phyloP scores from a whole-genome alignment of 2,888 invertebrate genomes.

The Nasonia oneida region DNA sequence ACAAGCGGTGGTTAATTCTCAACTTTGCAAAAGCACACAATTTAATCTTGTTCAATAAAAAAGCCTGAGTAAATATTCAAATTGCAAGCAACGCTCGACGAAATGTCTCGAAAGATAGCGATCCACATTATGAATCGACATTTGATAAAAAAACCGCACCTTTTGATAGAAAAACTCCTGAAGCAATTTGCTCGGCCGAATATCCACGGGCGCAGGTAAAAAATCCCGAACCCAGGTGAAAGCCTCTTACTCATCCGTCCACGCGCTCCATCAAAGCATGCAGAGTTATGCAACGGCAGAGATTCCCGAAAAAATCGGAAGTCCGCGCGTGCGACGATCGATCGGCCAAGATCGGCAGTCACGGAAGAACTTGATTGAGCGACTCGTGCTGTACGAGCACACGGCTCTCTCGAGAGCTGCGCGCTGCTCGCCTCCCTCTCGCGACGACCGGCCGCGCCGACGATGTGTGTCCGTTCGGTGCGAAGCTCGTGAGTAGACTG shows the following conservation, averaged over 20 bases:
- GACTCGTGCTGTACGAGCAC: background rate
- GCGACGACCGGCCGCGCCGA: background rate
- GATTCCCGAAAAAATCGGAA: background rate
- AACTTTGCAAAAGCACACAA: background rate
- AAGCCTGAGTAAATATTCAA: background rate
- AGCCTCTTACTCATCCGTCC: background rate
- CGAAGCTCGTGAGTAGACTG: slow-evolving; percentile 77
- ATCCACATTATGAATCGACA: background rate
- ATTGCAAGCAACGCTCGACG: background rate
- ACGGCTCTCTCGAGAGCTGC: background rate
- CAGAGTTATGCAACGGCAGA: background rate
- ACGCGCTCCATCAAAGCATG: background rate
- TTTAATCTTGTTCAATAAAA: background rate
- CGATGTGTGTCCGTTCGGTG: slow-evolving; percentile 67
- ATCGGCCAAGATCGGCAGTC: background rate
- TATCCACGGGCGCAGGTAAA: background rate
- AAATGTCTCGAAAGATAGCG: background rate
- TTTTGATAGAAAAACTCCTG: background rate
- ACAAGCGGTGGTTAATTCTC: background rate
- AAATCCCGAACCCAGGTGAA: background rate
- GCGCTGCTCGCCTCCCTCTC: background rate
- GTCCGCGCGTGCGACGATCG: background rate
- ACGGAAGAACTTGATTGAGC: background rate
- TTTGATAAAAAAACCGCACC: background rate
- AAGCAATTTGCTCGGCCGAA: background rate